Evolutionary conservation across 2,888 invertebrate species (phyloP), one percentile per base, ranked within the genome.

Genomic region (Carcina quercana): DNA sequence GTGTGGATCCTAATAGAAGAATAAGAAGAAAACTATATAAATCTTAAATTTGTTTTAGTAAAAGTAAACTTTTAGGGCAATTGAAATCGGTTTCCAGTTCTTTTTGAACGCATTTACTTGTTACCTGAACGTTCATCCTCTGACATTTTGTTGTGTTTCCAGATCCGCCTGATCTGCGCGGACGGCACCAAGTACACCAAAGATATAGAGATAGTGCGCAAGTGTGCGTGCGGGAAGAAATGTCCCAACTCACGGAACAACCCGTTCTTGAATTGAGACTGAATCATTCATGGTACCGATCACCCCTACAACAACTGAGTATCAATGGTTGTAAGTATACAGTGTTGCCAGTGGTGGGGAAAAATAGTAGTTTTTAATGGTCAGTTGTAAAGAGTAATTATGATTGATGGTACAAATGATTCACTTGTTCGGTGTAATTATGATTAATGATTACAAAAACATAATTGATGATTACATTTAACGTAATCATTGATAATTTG

Each of bases 131-230:
- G n/a, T n/a, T n/a, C n/a, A n/a, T n/a, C n/a, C n/a, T n/a, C n/a
- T n/a, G n/a, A n/a, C n/a, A n/a, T n/a, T n/a, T n/a, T n/a, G n/a
- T 19, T 6, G 10, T 12, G 5, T 1, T 25, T 25, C 8, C 78
- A 93, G 92, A 91, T 94, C 45, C 93, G 96, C 52, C 88, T 98
- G 53, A 90, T 96, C 54, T 98, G 98, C 86, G 88, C 91, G 45
- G 94, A 97, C 69, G 96, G 97, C 45, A 93, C 93, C 35, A 92
- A 94, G 42, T 97, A 95, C 87, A 94, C 95, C 76, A 96, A 96
- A 87, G 95, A 97, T 66, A 91, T 98, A 62, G 97, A 97, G 65
- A 94, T 98, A 72, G 95, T 98, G 66, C 92, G 97, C 69, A 97
- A 97, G 76, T 98, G 98, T 83, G 94, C 95, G 49, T 97, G 97